phyloP scores from a whole-genome alignment of 2,888 invertebrate species.

The Exephanes ischioxanthus region DNA sequence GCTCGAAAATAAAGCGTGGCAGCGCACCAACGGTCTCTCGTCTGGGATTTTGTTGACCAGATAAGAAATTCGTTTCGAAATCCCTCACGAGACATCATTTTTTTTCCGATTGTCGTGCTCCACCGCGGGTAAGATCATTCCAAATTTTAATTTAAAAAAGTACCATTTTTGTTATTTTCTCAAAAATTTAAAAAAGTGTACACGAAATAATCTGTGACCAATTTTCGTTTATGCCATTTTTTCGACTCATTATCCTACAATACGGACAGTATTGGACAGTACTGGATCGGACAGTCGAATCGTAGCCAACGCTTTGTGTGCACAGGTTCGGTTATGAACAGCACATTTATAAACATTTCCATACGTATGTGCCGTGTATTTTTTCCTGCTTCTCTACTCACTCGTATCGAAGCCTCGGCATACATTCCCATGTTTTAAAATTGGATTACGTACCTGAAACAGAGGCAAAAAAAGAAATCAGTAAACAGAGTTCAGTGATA shows the following conservation, averaged over 20 bases:
- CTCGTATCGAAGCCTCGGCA: background rate
- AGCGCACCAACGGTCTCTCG: background rate
- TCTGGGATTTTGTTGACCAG: background rate
- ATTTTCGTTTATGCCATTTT: too few relatives aligned
- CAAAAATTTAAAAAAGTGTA: too few relatives aligned
- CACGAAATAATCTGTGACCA: too few relatives aligned
- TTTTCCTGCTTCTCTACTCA: background rate
- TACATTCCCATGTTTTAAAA: background rate
- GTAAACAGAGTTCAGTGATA: background rate
- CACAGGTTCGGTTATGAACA: background rate
- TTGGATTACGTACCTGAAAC: constrained; percentile 2
- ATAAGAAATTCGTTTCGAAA: background rate
- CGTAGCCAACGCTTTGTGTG: background rate
- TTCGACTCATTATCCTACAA: too few relatives aligned
- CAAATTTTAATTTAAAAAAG: too few relatives aligned
- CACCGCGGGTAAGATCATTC: too few relatives aligned
- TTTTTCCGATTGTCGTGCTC: background rate
- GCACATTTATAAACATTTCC: background rate
- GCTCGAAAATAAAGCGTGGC: constrained; percentile 3
- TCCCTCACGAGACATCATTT: background rate
- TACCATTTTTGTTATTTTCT: too few relatives aligned
- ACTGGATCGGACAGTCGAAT: too few relatives aligned
- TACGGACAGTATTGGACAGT: too few relatives aligned
- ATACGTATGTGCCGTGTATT: background rate
- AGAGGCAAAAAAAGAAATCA: background rate